Evolutionary conservation across 2,888 invertebrate species (phyloP), one percentile per base, ranked within the genome.

Genomic region (Brachyptera risi): DNA sequence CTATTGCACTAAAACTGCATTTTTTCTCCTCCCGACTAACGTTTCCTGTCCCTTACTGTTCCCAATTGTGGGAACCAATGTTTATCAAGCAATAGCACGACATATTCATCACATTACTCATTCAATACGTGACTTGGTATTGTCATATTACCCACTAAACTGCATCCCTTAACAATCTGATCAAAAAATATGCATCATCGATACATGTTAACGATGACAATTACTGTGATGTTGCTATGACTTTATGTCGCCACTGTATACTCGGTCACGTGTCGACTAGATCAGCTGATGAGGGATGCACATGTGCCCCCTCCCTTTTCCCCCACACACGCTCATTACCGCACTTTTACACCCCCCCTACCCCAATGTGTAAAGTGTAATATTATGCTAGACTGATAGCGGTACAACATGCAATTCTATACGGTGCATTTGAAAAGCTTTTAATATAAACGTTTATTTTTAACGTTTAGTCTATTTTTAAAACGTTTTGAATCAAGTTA

Each of bases 291-390:
- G 50, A n/a, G 17, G 19, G 4, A 19, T 35, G 3, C 35, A 35
- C 54, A 19, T 21, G 54, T 37, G 17, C 54, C 54, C 54, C 15
- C 11, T 19, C 54, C 54, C 54, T 37, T 37, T 19, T 19, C 37
- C 54, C 35, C 3, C 19, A 3, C 21, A 31, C 15, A 51, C 31
- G 31, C 51, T 27, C 51, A 54, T 54, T 54, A 35, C 54, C 35
- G n/a, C 50, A n/a, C 50, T 26, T 24, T 51, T 51, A 31, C 27
- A n/a, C n/a, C n/a, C n/a, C n/a, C 23, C 54, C 54, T 21, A 54
- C 7, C 31, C 31, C 47, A 21, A 23, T n/a, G 23, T 47, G 47
- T 47, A 21, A 21, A 47, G 11, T 7, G 11, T 7, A 7, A 7
- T 31, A 31, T 31, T 31, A 47, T 24, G 24, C 47, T 47, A 47